Conservation (phyloP, 2,888 invertebrate species). For the Ditula angustiorana region DNA sequence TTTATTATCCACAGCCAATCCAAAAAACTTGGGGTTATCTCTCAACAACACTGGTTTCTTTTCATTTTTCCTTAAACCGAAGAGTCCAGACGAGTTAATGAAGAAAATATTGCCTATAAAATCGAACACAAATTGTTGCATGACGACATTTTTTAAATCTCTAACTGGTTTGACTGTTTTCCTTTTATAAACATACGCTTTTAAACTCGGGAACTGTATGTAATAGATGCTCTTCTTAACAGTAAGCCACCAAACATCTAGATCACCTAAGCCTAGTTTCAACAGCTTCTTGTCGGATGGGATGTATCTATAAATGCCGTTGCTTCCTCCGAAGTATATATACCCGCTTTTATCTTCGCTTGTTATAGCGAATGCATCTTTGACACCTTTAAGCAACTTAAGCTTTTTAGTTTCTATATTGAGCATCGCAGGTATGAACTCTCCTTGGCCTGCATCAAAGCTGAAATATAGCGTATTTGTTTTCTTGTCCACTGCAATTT, state of each 20-base stretch:
- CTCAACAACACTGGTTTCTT: constrained; percentile 50
- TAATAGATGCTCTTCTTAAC: constrained; percentile 65
- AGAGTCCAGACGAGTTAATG: constrained; percentile 70
- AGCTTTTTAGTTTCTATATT: constrained; percentile 63
- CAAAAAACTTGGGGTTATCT: constrained; percentile 61
- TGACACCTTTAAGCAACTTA: constrained; percentile 68
- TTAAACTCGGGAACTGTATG: constrained; percentile 70
- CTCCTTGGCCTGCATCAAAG: constrained; percentile 72
- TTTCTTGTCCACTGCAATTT: constrained; percentile 64
- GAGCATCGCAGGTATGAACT: constrained; percentile 66
- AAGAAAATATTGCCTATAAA: constrained; percentile 64
- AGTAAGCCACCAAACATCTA: constrained; percentile 76
- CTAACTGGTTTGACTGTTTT: constrained; percentile 53
- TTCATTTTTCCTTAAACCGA: constrained; percentile 54
- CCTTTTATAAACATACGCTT: constrained; percentile 62
- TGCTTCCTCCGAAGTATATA: constrained; percentile 73
- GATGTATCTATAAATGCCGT: constrained; percentile 72
- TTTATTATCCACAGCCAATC: constrained; percentile 65
- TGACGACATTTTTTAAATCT: constrained; percentile 51
- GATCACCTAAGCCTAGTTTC: constrained; percentile 57
- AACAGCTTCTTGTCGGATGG: constrained; percentile 53
- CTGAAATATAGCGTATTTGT: constrained; percentile 72
- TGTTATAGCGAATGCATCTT: constrained; percentile 73
- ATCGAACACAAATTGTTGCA: constrained; percentile 74
- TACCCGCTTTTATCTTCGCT: constrained; percentile 54